Base-by-base conservation (phyloP, 2,113 vertebrate species). In the Lophius piscatorius region DNA sequence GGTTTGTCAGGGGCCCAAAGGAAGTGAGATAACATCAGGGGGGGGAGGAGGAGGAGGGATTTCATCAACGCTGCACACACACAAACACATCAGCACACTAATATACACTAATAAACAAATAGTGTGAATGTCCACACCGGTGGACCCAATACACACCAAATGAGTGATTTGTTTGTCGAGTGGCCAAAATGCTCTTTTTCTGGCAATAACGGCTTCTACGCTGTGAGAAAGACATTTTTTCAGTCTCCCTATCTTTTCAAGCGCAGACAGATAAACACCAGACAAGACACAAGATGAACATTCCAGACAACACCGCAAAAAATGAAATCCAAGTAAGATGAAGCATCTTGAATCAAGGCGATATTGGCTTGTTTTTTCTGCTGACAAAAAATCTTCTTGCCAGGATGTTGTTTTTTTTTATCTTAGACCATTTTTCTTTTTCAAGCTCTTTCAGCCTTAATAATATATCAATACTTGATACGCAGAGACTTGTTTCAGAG, bases 1-100 rank as follows among this genome's bases (percentile, higher is more conserved):
- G 67, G 65, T 78, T 81, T 79, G 66, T 78, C 69, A 50, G 73
- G 61, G 80, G 71, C 79, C 82, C 74, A 76, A 71, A 88, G 88
- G 89, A 88, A 89, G 85, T 83, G 87, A 85, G 83, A 87, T 88
- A 84, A 87, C 80, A 78, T 80, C 77, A 81, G 70, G 50, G 69
- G 44, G 68, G 64, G 70, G 60, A 68, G 58, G 60, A 60, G 28
- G 77, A 35, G 24, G 59, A 52, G 9, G 40, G 13, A 35, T 74
- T 77, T 73, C 69, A 82, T 76, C 77, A 64, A 40, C 7, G 50
- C 28, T 52, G 34, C 14, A 45, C 31, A 55, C 69, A 63, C 57
- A 21, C 28, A 58, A 18, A 70, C 63, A 5, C 26, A 35, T 48
- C 34, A 24, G 62, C 63, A 38, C 54, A 55, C 48, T n/a, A n/a